Evolutionary conservation across 35 echinoderm and acorn worm species (phyloP).

Genomic region (Amphiura filiformis): DNA sequence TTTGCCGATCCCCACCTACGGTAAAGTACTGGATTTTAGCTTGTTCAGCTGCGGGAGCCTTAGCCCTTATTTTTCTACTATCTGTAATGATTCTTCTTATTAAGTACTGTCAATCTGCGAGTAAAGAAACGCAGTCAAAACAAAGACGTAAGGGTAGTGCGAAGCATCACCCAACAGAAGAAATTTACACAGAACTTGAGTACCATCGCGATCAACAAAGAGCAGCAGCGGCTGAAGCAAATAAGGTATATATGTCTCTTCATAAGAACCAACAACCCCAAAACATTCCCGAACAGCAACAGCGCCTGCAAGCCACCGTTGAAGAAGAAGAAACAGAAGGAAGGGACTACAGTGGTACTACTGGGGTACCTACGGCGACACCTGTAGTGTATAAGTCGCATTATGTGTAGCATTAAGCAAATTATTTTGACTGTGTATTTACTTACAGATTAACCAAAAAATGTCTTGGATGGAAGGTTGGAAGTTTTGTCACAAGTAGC

Average conservation of each 20-base stretch:
- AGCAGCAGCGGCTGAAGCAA: background rate
- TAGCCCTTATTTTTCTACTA: constrained; percentile 12
- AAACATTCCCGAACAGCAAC: background rate
- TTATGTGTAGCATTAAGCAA: background rate
- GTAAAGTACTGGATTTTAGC: background rate
- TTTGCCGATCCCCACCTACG: background rate
- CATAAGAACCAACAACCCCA: background rate
- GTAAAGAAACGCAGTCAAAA: background rate
- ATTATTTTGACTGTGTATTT: background rate
- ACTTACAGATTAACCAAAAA: background rate
- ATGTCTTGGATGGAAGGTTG: background rate
- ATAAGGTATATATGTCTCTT: background rate
- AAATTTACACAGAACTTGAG: background rate
- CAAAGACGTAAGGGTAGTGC: background rate
- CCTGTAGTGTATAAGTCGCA: constrained; percentile 2
- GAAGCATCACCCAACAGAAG: background rate
- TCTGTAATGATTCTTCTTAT: background rate
- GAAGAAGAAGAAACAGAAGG: background rate
- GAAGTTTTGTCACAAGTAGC: background rate
- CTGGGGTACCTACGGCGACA: background rate
- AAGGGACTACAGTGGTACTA: background rate
- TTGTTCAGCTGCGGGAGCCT: background rate
- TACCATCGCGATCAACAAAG: background rate
- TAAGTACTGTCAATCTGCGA: background rate
- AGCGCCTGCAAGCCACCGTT: background rate